A percentile compares a stretch with the other conserved stretches of the same genome.
phyloP scores from a whole-genome alignment of 2,797 vertebrate genomes.

The Lutjanus argentimaculatus region DNA sequence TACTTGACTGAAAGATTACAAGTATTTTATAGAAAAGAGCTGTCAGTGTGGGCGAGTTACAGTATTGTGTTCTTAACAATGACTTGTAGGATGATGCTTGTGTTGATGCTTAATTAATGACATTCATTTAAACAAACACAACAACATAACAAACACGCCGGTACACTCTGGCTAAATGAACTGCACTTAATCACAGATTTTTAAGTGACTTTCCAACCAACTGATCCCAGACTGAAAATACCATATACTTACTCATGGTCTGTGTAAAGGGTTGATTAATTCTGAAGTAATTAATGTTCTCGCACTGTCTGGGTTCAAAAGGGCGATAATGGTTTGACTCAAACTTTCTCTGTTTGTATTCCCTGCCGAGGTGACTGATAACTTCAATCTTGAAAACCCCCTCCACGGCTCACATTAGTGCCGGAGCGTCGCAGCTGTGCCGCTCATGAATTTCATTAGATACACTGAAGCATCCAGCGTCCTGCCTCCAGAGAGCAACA shows the following conservation, averaged over 20 bases:
- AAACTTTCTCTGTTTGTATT: constrained; percentile 26
- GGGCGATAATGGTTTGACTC: neutral
- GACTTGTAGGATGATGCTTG: neutral
- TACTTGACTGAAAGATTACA: constrained; percentile 38
- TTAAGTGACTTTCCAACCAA: neutral
- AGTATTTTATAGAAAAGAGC: constrained; percentile 35
- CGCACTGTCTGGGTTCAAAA: neutral
- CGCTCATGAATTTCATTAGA: constrained; percentile 31
- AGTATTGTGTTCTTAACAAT: constrained; percentile 27
- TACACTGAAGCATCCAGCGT: constrained; percentile 17
- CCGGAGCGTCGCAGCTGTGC: constrained; percentile 6
- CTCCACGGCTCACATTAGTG: constrained; percentile 8
- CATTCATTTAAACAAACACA: neutral
- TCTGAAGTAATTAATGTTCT: constrained; percentile 2
- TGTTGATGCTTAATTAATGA: constrained; percentile 11
- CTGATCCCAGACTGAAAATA: constrained; percentile 25
- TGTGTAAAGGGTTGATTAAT: constrained; percentile 9
- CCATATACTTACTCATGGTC: neutral
- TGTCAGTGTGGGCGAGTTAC: constrained; percentile 22
- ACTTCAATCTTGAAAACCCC: constrained; percentile 20
- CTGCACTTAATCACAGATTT: neutral
- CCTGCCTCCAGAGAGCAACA: neutral
- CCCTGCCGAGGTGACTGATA: constrained; percentile 20
- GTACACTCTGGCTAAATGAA: neutral
- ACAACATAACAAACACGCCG: neutral